These are phyloP conservation scores for Cataglyphis albicans DNA, from an alignment of 2,888 invertebrate genomes.

Conservation along the genomic window DNA sequence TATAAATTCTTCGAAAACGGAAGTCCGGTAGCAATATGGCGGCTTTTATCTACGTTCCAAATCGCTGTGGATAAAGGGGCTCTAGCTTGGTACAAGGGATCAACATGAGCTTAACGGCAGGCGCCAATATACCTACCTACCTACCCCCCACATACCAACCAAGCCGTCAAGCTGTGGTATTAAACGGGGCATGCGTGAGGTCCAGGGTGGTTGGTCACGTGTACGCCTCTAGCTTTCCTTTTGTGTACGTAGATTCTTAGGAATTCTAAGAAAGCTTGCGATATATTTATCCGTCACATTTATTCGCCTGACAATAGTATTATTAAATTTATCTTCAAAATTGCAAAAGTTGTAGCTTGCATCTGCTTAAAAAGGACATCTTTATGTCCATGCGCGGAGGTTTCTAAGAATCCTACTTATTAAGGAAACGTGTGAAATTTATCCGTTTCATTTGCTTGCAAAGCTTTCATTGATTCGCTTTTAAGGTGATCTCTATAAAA, in stretches of 20 bases:
- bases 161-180: conserved; percentile 80
- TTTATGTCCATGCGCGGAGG: neutral
- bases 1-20: neutral
- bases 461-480: neutral
- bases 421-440: neutral
- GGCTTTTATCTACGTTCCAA: conserved; percentile 36
- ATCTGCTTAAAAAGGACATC: neutral
- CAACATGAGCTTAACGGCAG: conserved; percentile 82
- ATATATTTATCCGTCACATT: conserved; percentile 23
- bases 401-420: neutral
- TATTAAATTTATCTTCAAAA: conserved; percentile 10
- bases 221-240: conserved; percentile 66
- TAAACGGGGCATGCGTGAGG: conserved; percentile 80
- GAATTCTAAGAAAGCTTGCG: conserved; percentile 67
- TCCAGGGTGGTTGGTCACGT: conserved; percentile 74
- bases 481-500: neutral
- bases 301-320: conserved; percentile 3
- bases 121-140: conserved; percentile 81
- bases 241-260: conserved; percentile 66
- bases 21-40: conserved; percentile 60
- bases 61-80: conserved; percentile 72
- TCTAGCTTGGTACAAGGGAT: conserved; percentile 78
- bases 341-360: neutral
- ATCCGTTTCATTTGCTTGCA: neutral
- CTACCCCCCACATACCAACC: conserved; percentile 72